Evolutionary conservation across 2,113 vertebrate species (phyloP).

Genomic region (Fulica atra): DNA sequence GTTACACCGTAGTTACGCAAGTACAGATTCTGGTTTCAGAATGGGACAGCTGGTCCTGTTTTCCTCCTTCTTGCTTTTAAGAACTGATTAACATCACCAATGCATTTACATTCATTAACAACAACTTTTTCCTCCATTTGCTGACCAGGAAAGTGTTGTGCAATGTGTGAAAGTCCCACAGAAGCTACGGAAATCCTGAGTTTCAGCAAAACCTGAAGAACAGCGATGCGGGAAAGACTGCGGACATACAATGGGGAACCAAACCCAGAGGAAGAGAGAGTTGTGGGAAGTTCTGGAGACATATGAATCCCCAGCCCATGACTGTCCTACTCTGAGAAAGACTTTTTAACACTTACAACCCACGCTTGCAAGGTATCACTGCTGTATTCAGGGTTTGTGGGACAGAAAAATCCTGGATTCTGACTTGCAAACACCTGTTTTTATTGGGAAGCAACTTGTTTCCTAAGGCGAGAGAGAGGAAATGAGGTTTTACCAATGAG

Average conservation of each 20-base stretch:
- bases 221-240: neutral
- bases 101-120: neutral
- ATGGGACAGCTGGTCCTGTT: neutral
- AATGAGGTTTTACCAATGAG: neutral
- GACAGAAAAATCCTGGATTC: neutral
- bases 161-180: neutral
- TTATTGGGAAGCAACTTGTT: neutral
- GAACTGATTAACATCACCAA: neutral
- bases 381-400: neutral
- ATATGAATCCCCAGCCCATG: neutral
- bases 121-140: neutral
- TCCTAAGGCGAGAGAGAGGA: neutral
- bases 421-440: neutral
- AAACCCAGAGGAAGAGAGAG: neutral
- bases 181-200: neutral
- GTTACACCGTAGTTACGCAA: accelerated
- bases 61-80: neutral
- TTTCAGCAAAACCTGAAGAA: constrained; percentile 29
- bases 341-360: neutral
- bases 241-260: neutral
- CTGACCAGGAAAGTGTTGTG: neutral
- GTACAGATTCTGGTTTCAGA: neutral
- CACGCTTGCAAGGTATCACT: neutral
- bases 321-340: neutral
- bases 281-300: neutral